Percentiles rank a stretch among this genome's conserved stretches.
Evolutionary conservation across 2,113 vertebrate genomes (phyloP).

Genomic region (Bubo bubo): DNA sequence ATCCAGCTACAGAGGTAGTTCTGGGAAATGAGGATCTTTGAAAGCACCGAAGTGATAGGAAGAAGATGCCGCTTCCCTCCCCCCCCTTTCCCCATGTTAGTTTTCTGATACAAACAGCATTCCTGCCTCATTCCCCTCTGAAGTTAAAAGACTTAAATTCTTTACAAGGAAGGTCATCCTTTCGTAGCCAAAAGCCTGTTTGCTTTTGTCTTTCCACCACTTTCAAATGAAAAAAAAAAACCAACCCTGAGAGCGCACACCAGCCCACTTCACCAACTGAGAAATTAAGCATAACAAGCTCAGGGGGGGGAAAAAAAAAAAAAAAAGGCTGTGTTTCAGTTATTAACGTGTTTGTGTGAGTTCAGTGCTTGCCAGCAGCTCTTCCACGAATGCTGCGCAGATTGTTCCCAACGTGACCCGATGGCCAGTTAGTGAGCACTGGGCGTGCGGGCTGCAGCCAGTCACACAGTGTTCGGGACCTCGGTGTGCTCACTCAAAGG

Average conservation of each 20-base stretch:
- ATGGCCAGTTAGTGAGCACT: background rate
- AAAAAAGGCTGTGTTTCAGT: slow-evolving; percentile 26
- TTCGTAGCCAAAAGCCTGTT: slow-evolving; percentile 76
- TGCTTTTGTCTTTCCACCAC: slow-evolving; percentile 77
- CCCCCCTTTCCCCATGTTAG: slow-evolving; percentile 44
- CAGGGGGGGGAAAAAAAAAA: background rate
- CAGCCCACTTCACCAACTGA: slow-evolving; percentile 59
- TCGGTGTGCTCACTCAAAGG: slow-evolving; percentile 61
- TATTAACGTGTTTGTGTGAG: background rate
- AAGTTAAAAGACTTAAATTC: slow-evolving; percentile 80
- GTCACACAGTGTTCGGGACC: slow-evolving; percentile 50
- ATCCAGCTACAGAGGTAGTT: slow-evolving; percentile 37
- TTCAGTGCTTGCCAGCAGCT: slow-evolving; percentile 50
- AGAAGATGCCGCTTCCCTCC: slow-evolving; percentile 29
- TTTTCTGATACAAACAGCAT: slow-evolving; percentile 72
- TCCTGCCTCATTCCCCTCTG: slow-evolving; percentile 67
- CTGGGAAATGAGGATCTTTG: slow-evolving; percentile 27
- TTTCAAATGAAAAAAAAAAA: slow-evolving; percentile 66
- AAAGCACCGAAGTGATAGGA: background rate
- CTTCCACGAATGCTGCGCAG: slow-evolving; percentile 38
- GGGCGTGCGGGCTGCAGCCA: slow-evolving; percentile 12
- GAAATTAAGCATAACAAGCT: slow-evolving; percentile 69
- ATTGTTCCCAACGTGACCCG: slow-evolving; percentile 40
- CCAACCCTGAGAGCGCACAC: slow-evolving; percentile 23
- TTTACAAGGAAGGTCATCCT: slow-evolving; percentile 80